phyloP scores from a whole-genome alignment of 2,113 vertebrate species.

The Petaurus breviceps region DNA sequence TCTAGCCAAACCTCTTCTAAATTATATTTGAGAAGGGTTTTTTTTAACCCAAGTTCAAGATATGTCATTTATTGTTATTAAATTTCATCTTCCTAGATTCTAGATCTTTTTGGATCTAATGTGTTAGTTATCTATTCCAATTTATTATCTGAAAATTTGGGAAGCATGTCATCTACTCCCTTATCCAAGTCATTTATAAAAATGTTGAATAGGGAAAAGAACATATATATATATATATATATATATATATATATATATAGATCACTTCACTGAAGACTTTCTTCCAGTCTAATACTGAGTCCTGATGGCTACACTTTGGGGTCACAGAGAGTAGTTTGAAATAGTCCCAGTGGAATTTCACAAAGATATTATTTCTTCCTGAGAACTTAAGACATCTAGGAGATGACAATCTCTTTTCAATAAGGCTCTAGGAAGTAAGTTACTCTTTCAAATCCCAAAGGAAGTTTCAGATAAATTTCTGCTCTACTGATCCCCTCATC shows the following conservation, averaged over 20 bases:
- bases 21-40: not conserved
- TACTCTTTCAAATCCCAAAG: not conserved
- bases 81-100: not conserved
- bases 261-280: not conserved
- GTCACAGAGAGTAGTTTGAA: not conserved
- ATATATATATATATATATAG: no score
- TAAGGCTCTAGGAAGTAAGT: not conserved
- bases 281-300: not conserved
- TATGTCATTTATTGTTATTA: not conserved
- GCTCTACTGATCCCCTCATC: not conserved
- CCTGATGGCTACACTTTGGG: not conserved
- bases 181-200: not conserved
- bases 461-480: not conserved
- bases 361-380: not conserved
- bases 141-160: not conserved
- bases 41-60: not conserved
- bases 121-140: not conserved
- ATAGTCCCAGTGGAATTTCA: not conserved
- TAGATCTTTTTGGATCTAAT: not conserved
- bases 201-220: not conserved
- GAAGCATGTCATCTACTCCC: not conserved
- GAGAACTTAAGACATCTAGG: not conserved
- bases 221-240: not conserved
- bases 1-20: not conserved
- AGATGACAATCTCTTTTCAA: not conserved